Evolutionary conservation across 35 echinoderm and acorn worm species (phyloP).

Genomic region (Strongylocentrotus purpuratus): DNA sequence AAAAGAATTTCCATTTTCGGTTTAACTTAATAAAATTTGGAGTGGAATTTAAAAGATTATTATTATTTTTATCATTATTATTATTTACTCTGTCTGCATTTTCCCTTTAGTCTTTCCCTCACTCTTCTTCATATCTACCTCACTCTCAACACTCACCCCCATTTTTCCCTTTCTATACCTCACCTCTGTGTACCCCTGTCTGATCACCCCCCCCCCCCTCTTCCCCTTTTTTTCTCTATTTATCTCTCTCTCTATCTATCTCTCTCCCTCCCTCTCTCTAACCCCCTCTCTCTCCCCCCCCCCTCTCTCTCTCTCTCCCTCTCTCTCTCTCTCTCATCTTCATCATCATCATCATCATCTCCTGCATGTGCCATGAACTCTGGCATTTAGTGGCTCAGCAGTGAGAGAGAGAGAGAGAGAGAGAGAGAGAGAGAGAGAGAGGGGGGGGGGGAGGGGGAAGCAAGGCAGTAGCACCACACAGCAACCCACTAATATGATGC

Average conservation of each 20-base stretch:
- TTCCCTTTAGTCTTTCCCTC: not conserved
- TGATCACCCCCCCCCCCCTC: not conserved
- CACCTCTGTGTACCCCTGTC: not conserved
- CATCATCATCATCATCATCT: not conserved
- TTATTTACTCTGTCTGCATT: too few relatives aligned
- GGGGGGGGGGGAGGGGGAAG: too few relatives aligned
- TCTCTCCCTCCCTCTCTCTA: not conserved
- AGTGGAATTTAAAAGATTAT: too few relatives aligned
- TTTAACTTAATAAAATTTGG: too few relatives aligned
- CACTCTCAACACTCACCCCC: not conserved
- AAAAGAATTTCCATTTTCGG: too few relatives aligned
- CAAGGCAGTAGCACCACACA: too few relatives aligned
- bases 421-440: not conserved
- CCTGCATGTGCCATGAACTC: not conserved
- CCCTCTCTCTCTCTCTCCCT: not conserved
- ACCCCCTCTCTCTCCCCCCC: too few relatives aligned
- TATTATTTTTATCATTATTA: too few relatives aligned
- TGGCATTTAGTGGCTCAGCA: not conserved
- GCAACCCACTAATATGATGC: too few relatives aligned
- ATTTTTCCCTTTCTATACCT: not conserved
- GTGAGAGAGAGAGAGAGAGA: not conserved
- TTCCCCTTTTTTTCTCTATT: not conserved
- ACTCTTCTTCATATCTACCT: too few relatives aligned
- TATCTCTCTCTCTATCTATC: not conserved
- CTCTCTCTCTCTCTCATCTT: not conserved